phyloP scores from a whole-genome alignment of 2,888 invertebrate genomes.

The Sclerodermus sp. region DNA sequence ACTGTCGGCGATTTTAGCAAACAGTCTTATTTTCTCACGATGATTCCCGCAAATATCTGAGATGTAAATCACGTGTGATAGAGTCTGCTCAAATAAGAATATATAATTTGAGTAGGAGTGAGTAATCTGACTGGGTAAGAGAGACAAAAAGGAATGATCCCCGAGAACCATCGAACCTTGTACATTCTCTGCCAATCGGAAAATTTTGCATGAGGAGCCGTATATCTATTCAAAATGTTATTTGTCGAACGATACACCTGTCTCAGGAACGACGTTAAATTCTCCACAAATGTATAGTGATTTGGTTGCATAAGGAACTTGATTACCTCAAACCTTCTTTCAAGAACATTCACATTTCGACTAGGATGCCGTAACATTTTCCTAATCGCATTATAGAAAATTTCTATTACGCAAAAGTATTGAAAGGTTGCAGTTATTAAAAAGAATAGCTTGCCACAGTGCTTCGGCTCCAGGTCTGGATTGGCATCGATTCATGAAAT shows the following conservation, averaged over 20 bases:
- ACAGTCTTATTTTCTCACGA: constrained; percentile 25
- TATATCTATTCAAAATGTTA: constrained; percentile 34
- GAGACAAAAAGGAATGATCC: too few species aligned
- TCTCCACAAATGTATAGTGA: constrained; percentile 66
- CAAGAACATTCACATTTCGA: constrained; percentile 64
- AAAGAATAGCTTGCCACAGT: constrained; percentile 62
- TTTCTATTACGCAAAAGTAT: background rate
- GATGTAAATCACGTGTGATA: constrained; percentile 41
- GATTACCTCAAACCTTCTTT: constrained; percentile 70
- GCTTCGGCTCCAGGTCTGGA: constrained; percentile 69
- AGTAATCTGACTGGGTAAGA: too few species aligned
- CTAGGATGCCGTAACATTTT: constrained; percentile 73
- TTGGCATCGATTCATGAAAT: constrained; percentile 71
- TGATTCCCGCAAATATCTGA: constrained; percentile 37
- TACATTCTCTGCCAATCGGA: constrained; percentile 44
- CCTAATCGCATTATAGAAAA: constrained; percentile 56
- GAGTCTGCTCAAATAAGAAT: constrained; percentile 27
- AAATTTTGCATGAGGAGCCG: constrained; percentile 38
- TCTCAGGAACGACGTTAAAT: constrained; percentile 42
- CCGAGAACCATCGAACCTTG: too few species aligned
- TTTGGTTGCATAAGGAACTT: constrained; percentile 67
- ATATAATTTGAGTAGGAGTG: background rate
- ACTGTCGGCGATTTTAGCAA: constrained; percentile 46
- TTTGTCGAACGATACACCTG: constrained; percentile 35
- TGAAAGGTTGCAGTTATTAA: background rate